A percentile compares a stretch with the other conserved stretches of the same genome.
Conservation (phyloP, 2,797 vertebrate species). For the Eulemur coronatus region DNA sequence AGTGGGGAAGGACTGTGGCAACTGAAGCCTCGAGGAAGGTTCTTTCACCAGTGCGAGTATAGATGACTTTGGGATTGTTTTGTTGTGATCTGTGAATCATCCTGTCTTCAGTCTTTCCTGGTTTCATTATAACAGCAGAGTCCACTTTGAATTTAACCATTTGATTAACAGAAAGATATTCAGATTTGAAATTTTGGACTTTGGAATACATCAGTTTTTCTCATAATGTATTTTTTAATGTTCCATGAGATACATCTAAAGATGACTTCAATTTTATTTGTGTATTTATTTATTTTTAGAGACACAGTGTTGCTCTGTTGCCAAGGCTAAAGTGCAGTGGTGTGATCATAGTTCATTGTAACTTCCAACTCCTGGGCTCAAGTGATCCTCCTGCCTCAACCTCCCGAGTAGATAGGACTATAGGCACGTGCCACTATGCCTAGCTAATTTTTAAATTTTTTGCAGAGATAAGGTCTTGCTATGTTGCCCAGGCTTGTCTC, state of each 20-base stretch:
- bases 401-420: background rate
- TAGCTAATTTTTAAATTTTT: background rate
- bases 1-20: background rate
- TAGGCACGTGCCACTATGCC: background rate
- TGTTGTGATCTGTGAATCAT: background rate
- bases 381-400: background rate
- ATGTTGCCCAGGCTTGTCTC: no score
- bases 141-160: background rate
- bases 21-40: background rate
- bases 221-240: slow-evolving; percentile 1
- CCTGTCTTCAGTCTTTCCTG: background rate
- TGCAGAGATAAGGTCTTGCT: background rate
- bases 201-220: background rate
- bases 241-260: background rate
- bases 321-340: background rate
- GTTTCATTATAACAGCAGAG: background rate
- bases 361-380: background rate
- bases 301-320: background rate
- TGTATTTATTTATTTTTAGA: background rate
- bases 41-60: background rate
- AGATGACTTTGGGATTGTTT: background rate
- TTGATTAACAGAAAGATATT: background rate
- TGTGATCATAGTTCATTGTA: background rate
- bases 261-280: background rate
- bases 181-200: slow-evolving; percentile 32